These are phyloP conservation scores for Lamellibrachia satsuma DNA, from an alignment of 2,888 invertebrate species.

Conservation along the genomic window DNA sequence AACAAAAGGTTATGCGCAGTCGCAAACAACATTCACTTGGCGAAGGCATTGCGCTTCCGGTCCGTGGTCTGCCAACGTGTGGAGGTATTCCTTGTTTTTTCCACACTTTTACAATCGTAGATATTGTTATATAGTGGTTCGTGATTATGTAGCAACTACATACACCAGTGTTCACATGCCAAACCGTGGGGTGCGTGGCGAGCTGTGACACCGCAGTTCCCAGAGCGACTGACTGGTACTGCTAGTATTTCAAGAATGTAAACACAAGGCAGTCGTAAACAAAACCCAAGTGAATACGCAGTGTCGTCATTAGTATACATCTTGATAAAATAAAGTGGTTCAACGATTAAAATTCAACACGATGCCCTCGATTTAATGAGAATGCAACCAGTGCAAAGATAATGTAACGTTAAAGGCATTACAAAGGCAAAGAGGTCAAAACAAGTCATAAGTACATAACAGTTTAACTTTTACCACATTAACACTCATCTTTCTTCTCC, in stretches of 20 bases:
- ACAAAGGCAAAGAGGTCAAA: too few species aligned
- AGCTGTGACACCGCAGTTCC: background rate
- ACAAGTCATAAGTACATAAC: too few species aligned
- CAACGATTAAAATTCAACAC: background rate
- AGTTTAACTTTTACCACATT: too few species aligned
- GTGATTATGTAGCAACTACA: background rate
- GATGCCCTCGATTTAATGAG: background rate
- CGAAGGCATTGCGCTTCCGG: background rate
- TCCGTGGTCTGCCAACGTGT: background rate
- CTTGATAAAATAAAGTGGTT: background rate
- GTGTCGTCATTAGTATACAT: background rate
- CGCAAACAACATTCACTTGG: background rate
- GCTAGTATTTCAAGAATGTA: background rate
- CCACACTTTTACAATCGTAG: background rate
- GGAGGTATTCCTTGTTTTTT: background rate
- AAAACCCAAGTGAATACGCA: background rate
- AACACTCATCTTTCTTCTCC: too few species aligned
- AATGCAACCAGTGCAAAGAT: background rate
- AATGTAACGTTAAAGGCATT: background rate
- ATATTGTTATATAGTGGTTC: background rate
- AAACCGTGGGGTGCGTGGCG: background rate
- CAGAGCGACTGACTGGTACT: background rate
- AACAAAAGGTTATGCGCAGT: conserved; percentile 13
- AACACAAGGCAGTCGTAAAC: background rate
- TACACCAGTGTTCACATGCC: background rate